These are phyloP conservation scores for Perizoma flavofasciatum DNA, from an alignment of 2,888 invertebrate genomes.

Conservation along the genomic window DNA sequence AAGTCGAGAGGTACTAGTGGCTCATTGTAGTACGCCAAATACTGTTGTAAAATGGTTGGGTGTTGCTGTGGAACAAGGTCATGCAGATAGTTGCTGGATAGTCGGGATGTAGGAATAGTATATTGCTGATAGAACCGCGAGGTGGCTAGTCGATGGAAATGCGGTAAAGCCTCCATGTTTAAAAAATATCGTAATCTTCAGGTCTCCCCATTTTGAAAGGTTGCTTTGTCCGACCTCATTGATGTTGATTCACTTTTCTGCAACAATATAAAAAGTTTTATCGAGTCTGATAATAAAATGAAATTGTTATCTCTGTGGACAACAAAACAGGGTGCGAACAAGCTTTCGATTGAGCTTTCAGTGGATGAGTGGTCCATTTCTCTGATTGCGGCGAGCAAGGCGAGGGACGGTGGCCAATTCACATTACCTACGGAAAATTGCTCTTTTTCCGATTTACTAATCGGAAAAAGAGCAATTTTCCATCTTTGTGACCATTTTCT, in stretches of 20 bases:
- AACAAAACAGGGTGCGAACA: slow-evolving; percentile 40
- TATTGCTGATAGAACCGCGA: slow-evolving; percentile 77
- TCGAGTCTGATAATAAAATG: slow-evolving; percentile 42
- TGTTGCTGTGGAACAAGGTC: slow-evolving; percentile 75
- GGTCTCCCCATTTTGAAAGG: slow-evolving; percentile 37
- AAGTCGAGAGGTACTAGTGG: slow-evolving; percentile 89
- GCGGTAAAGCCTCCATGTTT: slow-evolving; percentile 75
- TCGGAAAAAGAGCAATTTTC: too few species aligned
- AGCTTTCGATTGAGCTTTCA: slow-evolving; percentile 52
- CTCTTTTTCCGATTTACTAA: slow-evolving; percentile 8
- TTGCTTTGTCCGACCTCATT: slow-evolving; percentile 33
- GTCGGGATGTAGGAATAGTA: slow-evolving; percentile 66
- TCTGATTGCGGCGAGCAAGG: slow-evolving; percentile 62
- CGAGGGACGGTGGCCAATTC: slow-evolving; percentile 18
- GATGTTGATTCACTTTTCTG: slow-evolving; percentile 45
- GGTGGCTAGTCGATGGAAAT: slow-evolving; percentile 68
- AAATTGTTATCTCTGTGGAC: slow-evolving; percentile 41
- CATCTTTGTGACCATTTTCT: not conserved
- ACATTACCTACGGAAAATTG: slow-evolving; percentile 20
- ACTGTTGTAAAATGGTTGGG: slow-evolving; percentile 79
- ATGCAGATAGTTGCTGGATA: slow-evolving; percentile 73
- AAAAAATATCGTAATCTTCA: slow-evolving; percentile 31
- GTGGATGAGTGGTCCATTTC: slow-evolving; percentile 65
- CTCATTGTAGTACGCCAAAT: slow-evolving; percentile 84
- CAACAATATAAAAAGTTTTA: slow-evolving; percentile 46